These are phyloP conservation scores for Pituophis catenifer DNA, from an alignment of 2,113 vertebrate genomes.

Conservation along the genomic window DNA sequence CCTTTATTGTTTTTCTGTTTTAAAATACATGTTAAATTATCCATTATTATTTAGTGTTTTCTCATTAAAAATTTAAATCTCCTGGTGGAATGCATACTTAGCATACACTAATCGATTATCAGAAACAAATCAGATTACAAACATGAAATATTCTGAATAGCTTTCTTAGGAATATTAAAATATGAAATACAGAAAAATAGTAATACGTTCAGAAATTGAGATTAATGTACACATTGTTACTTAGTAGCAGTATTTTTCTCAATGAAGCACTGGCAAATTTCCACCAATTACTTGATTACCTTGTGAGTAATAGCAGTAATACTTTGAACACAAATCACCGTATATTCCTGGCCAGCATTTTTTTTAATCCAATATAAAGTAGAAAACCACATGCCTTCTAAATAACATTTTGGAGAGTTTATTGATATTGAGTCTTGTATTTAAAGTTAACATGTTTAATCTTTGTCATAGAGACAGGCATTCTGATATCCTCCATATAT, in stretches of 20 bases:
- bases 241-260: neutral
- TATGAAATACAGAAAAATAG: neutral
- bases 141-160: neutral
- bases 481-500: neutral
- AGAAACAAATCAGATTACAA: neutral
- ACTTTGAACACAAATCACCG: neutral
- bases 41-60: neutral
- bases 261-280: neutral
- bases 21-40: neutral
- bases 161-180: neutral
- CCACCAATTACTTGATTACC: neutral
- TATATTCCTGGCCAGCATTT: neutral
- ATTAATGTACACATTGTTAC: neutral
- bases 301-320: neutral
- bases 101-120: neutral
- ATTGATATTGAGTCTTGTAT: neutral
- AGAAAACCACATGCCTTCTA: neutral
- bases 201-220: neutral
- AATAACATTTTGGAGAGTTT: neutral
- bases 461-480: neutral
- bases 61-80: neutral
- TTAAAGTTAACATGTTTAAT: neutral
- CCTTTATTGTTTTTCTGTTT: neutral
- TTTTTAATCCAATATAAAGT: neutral
- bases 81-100: neutral